These are phyloP conservation scores for Pseudochromis fuscus DNA, from an alignment of 2,797 vertebrate species.

Conservation along the genomic window DNA sequence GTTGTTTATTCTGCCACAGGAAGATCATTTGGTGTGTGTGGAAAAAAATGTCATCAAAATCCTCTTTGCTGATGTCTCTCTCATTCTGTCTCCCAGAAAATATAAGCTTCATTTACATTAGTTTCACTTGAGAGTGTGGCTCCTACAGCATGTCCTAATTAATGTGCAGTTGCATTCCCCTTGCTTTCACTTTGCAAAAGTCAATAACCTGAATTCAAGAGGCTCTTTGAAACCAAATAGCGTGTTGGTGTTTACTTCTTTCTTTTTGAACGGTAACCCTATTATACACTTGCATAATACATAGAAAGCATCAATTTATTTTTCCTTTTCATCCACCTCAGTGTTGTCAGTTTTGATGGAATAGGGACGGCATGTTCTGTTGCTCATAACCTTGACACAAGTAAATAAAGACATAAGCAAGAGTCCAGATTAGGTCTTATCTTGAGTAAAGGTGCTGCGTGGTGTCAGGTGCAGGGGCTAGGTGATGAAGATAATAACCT, in stretches of 20 bases:
- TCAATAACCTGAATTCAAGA: slow-evolving; percentile 48
- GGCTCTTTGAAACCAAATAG: slow-evolving; percentile 41
- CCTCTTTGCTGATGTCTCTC: slow-evolving; percentile 36
- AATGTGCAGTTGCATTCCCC: slow-evolving; percentile 49
- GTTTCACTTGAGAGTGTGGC: slow-evolving; percentile 49
- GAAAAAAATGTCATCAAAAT: slow-evolving; percentile 62
- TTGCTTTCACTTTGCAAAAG: slow-evolving; percentile 61
- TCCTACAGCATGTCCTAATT: slow-evolving; percentile 51
- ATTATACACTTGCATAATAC: slow-evolving; percentile 29
- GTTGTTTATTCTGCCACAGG: slow-evolving; percentile 56
- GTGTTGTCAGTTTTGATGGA: slow-evolving; percentile 55
- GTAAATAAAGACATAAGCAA: slow-evolving; percentile 81
- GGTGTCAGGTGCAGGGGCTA: slow-evolving; percentile 75
- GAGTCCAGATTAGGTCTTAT: slow-evolving; percentile 85
- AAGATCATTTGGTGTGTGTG: slow-evolving; percentile 44
- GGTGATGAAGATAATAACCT: slow-evolving; percentile 83
- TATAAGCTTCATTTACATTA: slow-evolving; percentile 61
- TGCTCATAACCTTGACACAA: slow-evolving; percentile 81
- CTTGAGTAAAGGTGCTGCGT: slow-evolving; percentile 81
- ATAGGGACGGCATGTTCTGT: slow-evolving; percentile 44
- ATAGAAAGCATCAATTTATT: slow-evolving; percentile 29
- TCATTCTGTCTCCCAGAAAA: slow-evolving; percentile 54
- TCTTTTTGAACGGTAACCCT: slow-evolving; percentile 31
- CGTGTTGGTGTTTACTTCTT: slow-evolving; percentile 28
- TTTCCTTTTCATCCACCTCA: slow-evolving; percentile 37